phyloP scores from a whole-genome alignment of 2,113 vertebrate species.

The Numida meleagris region DNA sequence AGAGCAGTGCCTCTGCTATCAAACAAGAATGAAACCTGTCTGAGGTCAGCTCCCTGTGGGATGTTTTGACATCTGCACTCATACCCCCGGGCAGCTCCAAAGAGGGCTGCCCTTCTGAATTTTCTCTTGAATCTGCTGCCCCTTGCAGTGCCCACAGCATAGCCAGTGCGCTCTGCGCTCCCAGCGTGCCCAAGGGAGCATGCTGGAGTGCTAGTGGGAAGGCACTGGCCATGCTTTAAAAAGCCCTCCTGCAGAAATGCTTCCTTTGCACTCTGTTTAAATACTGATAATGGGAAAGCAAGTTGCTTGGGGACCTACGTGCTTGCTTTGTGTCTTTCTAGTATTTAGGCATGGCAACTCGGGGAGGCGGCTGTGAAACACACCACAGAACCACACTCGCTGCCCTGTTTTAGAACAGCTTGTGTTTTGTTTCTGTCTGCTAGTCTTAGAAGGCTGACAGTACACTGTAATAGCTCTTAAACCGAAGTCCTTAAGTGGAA shows the following conservation, averaged over 20 bases:
- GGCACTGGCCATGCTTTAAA: background rate
- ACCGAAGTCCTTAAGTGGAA: background rate
- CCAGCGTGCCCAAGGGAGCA: background rate
- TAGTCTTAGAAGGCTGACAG: conserved; percentile 25
- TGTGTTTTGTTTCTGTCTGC: background rate
- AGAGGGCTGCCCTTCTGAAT: background rate
- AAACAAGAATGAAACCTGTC: conserved; percentile 16
- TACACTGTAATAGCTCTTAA: background rate
- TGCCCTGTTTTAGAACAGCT: background rate
- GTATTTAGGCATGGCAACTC: background rate
- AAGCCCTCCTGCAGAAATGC: conserved; percentile 13
- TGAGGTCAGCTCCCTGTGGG: background rate
- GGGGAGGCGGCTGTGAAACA: background rate
- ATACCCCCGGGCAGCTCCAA: conserved; percentile 35
- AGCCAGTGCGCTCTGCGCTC: background rate
- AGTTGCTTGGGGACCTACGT: background rate
- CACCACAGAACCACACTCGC: background rate
- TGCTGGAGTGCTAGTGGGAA: background rate
- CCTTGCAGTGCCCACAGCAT: background rate
- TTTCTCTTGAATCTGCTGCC: background rate
- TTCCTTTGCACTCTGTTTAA: conserved; percentile 3
- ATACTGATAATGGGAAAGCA: conserved; percentile 25
- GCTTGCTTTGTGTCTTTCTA: conserved; percentile 18
- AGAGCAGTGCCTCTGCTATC: conserved; percentile 21
- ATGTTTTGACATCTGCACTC: background rate